Evolutionary conservation across 2,888 invertebrate species (phyloP), one percentile per base, ranked within the genome.

Genomic region (Aphodius granarius): DNA sequence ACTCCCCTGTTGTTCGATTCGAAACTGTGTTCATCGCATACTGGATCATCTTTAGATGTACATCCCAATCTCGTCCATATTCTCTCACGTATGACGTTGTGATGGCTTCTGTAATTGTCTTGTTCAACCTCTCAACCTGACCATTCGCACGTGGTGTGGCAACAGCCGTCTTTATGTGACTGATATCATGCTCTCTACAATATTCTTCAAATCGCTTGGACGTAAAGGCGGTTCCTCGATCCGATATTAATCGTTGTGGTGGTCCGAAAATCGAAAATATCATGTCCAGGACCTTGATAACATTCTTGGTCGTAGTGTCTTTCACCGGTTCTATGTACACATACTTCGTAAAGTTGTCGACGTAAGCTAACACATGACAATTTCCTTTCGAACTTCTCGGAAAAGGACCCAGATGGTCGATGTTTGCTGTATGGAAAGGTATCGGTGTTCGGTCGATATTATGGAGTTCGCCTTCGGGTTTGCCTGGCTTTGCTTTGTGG

Each of bases 61-160:
- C 20, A 20, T 83, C 82, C 83, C 85, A 85, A 63, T 83, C 81
- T 66, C 80, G 83, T 63, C 82, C 83, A 72, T 81, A 77, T 65
- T 78, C 78, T 23, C 80, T 21, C 13, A 75, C 71, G 19, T 75
- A 82, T 73, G 82, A 81, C 1, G 81, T 81, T 5, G 77, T 81
- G 15, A 81, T 68, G 5, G 83, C 74, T 9, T 17, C 18, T 5
- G 62, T 71, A 3, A 23, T 23, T 6, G 62, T 71, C n/a, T 16
- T 23, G 23, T 23, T 71, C 9, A 81, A 76, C 13, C 81, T 73
- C 62, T 71, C 84, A 1, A 81, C 82, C 43, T 83, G 83, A 0
- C 83, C 84, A 16, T 80, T 79, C 0, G 78, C 79, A 21, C 77
- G 65, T 84, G 81, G 79, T 17, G 65, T 77, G 75, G 6, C 75